Conservation (phyloP, 2,113 vertebrate species). For the Numida meleagris region DNA sequence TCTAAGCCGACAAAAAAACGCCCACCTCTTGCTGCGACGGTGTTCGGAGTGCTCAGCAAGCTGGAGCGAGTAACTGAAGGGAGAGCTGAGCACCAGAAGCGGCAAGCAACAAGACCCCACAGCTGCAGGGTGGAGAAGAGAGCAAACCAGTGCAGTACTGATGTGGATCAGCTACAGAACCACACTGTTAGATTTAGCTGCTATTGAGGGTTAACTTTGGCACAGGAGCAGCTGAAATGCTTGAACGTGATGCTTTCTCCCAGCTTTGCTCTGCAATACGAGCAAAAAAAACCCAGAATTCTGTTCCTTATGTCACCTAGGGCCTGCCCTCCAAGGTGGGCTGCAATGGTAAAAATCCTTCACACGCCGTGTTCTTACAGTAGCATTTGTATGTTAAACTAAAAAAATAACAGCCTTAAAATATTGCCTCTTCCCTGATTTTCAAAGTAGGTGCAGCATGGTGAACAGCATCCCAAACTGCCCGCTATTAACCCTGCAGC, state of each 20-base stretch:
- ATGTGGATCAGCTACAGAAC: constrained; percentile 61
- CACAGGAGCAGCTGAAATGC: constrained; percentile 6
- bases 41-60: constrained; percentile 29
- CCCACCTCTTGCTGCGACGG: background rate
- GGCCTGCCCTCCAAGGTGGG: background rate
- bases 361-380: background rate
- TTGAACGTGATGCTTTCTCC: background rate
- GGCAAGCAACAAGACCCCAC: background rate
- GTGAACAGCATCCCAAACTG: background rate
- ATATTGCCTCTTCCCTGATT: background rate
- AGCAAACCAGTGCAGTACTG: constrained; percentile 23
- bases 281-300: background rate
- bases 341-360: background rate
- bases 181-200: constrained; percentile 54
- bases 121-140: constrained; percentile 41
- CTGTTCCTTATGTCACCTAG: background rate
- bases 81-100: constrained; percentile 1
- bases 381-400: background rate
- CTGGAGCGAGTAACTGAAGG: background rate
- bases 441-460: background rate
- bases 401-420: background rate
- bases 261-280: background rate
- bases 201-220: constrained; percentile 48
- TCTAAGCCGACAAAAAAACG: background rate
- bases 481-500: background rate